A percentile compares a stretch with the other conserved stretches of the same genome.
Evolutionary conservation across 2,797 vertebrate genomes (phyloP).

Genomic region (Apogon talboti): DNA sequence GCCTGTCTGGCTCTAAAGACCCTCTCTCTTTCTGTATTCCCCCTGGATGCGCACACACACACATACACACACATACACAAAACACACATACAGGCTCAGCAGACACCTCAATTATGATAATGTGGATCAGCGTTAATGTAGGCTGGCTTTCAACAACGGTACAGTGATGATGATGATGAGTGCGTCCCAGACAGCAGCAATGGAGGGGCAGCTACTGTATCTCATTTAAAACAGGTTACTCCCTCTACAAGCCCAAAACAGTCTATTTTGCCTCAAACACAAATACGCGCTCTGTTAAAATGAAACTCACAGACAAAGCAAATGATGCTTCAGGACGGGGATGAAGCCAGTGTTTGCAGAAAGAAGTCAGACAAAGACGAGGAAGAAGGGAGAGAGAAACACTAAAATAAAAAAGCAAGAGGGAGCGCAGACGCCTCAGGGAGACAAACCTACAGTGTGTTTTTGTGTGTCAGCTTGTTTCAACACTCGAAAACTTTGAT

Average conservation of each 20-base stretch:
- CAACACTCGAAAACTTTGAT: slow-evolving; percentile 18
- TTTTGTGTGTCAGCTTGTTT: slow-evolving; percentile 15
- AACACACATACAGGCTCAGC: slow-evolving; percentile 71
- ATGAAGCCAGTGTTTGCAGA: not conserved
- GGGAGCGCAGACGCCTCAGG: slow-evolving; percentile 7
- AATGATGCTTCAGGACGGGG: not conserved
- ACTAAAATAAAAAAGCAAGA: not conserved
- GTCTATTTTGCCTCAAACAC: too few species aligned
- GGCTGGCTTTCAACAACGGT: slow-evolving; percentile 62
- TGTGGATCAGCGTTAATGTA: slow-evolving; percentile 81
- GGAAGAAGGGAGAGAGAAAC: not conserved
- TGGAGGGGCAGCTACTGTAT: slow-evolving; percentile 64
- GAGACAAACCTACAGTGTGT: slow-evolving; percentile 14
- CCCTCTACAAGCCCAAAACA: slow-evolving; percentile 36
- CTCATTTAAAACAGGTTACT: slow-evolving; percentile 67
- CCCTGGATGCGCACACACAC: slow-evolving; percentile 48
- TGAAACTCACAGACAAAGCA: slow-evolving; percentile 4
- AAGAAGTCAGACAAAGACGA: slow-evolving; percentile 15
- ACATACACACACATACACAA: slow-evolving; percentile 53
- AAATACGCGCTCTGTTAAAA: not conserved
- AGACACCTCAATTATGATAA: slow-evolving; percentile 85
- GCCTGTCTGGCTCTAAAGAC: slow-evolving; percentile 72
- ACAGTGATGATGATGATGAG: slow-evolving; percentile 8
- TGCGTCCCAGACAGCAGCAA: slow-evolving; percentile 60
- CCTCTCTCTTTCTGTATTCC: slow-evolving; percentile 66